Conservation (phyloP, 2,888 invertebrate species). For the Pyrrhosoma nymphula region DNA sequence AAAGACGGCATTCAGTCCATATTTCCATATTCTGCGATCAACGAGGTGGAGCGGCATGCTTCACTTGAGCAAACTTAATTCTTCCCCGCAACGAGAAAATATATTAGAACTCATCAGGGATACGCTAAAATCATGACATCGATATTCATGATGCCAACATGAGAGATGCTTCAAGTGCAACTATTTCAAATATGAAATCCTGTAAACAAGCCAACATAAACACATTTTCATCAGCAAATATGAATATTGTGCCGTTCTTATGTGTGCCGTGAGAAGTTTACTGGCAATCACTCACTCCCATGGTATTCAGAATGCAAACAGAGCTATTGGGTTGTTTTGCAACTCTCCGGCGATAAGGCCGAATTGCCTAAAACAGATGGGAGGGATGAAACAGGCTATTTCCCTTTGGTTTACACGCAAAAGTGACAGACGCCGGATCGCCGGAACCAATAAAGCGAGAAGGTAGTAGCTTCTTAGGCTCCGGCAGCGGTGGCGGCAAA, state of each 20-base stretch:
- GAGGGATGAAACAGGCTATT: background rate
- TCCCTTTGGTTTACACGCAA: background rate
- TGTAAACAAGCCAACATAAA: too few species aligned
- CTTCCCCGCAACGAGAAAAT: too few species aligned
- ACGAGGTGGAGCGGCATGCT: too few species aligned
- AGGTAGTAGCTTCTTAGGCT: background rate
- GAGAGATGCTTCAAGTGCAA: too few species aligned
- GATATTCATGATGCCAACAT: too few species aligned
- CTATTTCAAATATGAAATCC: too few species aligned
- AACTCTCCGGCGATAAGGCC: background rate
- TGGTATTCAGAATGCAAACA: background rate
- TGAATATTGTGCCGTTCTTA: background rate
- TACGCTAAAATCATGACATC: too few species aligned
- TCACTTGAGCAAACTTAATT: too few species aligned
- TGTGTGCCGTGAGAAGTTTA: background rate
- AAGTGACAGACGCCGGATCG: background rate
- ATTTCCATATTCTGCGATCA: too few species aligned
- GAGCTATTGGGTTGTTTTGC: background rate
- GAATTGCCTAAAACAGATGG: background rate
- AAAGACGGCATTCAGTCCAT: too few species aligned
- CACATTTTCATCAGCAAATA: background rate
- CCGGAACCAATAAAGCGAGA: background rate
- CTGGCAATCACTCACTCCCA: background rate
- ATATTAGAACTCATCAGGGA: too few species aligned
- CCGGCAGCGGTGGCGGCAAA: background rate